These are phyloP conservation scores for Archilochus colubris DNA, from an alignment of 2,113 vertebrate genomes.

Conservation along the genomic window DNA sequence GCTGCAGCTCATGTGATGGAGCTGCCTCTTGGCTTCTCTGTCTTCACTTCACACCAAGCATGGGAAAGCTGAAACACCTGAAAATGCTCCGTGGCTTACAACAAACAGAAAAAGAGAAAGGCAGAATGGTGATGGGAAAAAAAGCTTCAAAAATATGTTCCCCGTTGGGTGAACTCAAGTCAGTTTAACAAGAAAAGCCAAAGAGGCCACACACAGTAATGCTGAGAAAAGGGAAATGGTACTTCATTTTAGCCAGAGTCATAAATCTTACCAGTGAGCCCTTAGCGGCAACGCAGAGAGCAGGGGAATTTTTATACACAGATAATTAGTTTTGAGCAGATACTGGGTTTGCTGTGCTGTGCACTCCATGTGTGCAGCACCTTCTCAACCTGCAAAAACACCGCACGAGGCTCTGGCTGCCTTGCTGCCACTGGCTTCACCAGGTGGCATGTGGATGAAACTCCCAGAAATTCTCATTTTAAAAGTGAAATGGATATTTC, in stretches of 20 bases:
- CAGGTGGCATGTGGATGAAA: not conserved
- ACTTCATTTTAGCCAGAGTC: conserved; percentile 68
- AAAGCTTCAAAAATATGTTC: conserved; percentile 45
- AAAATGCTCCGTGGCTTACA: conserved; percentile 35
- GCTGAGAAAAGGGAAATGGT: conserved; percentile 71
- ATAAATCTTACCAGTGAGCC: conserved; percentile 58
- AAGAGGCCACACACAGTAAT: conserved; percentile 46
- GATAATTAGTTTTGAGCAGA: conserved; percentile 64
- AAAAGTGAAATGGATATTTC: not conserved
- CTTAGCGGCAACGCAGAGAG: conserved; percentile 58
- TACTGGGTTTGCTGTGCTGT: conserved; percentile 58
- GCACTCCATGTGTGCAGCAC: not conserved
- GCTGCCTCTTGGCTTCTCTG: conserved; percentile 38
- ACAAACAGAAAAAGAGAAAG: conserved; percentile 33
- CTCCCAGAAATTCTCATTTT: not conserved
- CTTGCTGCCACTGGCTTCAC: not conserved
- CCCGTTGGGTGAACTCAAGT: conserved; percentile 48
- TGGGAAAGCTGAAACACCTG: conserved; percentile 33
- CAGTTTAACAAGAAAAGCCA: conserved; percentile 65
- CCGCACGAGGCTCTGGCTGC: accelerated
- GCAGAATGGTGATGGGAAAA: conserved; percentile 55
- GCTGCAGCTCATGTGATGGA: conserved; percentile 1
- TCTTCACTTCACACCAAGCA: conserved; percentile 44
- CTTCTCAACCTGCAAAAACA: conserved; percentile 12
- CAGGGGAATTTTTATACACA: conserved; percentile 64